phyloP scores from a whole-genome alignment of 2,797 vertebrate genomes.

The Oreonectes daqikongensis region DNA sequence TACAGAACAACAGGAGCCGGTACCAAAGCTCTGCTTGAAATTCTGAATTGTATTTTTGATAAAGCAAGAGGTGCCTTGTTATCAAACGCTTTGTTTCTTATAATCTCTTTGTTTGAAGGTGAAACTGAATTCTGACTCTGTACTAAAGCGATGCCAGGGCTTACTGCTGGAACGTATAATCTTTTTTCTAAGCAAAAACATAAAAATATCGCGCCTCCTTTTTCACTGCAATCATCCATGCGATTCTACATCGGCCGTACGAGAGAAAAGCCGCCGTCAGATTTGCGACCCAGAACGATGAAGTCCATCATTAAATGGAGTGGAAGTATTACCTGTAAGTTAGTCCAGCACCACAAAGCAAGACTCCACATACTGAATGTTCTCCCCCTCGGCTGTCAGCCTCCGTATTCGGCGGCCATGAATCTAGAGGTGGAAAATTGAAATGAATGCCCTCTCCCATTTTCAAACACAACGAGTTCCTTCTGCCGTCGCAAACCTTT shows the following conservation, averaged over 20 bases:
- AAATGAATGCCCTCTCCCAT: conserved; percentile 54
- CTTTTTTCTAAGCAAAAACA: too few species aligned
- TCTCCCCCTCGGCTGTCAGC: conserved; percentile 51
- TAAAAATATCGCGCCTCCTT: too few species aligned
- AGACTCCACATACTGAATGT: conserved; percentile 39
- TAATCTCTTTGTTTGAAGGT: conserved; percentile 20
- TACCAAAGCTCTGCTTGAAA: conserved; percentile 21
- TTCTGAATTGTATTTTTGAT: conserved; percentile 16
- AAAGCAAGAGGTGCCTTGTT: conserved; percentile 13
- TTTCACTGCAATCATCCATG: conserved; percentile 22
- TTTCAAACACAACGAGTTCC: conserved; percentile 52
- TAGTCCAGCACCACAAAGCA: conserved; percentile 38
- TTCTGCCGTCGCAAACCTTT: conserved; percentile 47
- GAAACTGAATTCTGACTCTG: background rate
- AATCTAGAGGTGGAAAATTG: conserved; percentile 51
- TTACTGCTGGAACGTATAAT: background rate
- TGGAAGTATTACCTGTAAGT: conserved; percentile 58
- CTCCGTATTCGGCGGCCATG: conserved; percentile 48
- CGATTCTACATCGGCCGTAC: conserved; percentile 49
- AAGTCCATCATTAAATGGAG: conserved; percentile 55
- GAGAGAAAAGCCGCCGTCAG: conserved; percentile 46
- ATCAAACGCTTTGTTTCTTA: conserved; percentile 28
- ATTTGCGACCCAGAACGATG: conserved; percentile 49
- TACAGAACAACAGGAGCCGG: conserved; percentile 19
- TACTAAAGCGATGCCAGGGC: background rate